A percentile compares a stretch with the other conserved stretches of the same genome.
Conservation (phyloP, 64 coral and sea anemone genomes). For the Hydrozoanthus tunicans region DNA sequence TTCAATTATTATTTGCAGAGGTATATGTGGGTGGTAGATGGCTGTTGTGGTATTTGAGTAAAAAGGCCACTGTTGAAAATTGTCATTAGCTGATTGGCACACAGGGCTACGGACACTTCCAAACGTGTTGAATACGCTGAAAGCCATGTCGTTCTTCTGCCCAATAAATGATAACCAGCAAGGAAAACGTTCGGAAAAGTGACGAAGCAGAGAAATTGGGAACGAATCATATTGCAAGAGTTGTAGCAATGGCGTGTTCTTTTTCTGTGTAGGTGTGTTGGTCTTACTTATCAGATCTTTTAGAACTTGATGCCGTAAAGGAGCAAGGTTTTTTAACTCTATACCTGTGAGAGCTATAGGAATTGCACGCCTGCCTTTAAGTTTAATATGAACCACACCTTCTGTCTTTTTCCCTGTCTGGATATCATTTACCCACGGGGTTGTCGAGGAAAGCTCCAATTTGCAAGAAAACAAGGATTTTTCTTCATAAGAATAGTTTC, state of each 20-base stretch:
- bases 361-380: not conserved
- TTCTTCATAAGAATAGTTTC: conserved; percentile 1
- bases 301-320: not conserved
- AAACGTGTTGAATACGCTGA: not conserved
- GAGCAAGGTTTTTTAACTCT: not conserved
- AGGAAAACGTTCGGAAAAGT: not conserved
- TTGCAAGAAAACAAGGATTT: not conserved
- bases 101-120: not conserved
- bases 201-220: not conserved
- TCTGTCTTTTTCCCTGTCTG: not conserved
- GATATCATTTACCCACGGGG: not conserved
- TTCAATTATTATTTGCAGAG: not conserved
- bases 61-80: not conserved
- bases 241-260: not conserved
- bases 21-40: too few relatives aligned
- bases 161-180: not conserved
- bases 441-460: not conserved
- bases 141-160: not conserved
- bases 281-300: not conserved
- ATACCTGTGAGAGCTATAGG: not conserved
- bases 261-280: not conserved
- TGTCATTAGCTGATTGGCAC: too few relatives aligned
- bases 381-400: not conserved
- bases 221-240: not conserved
- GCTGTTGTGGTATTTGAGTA: too few relatives aligned